Evolutionary conservation across 2,888 invertebrate genomes (phyloP).

Genomic region (Folsomia manolachei): DNA sequence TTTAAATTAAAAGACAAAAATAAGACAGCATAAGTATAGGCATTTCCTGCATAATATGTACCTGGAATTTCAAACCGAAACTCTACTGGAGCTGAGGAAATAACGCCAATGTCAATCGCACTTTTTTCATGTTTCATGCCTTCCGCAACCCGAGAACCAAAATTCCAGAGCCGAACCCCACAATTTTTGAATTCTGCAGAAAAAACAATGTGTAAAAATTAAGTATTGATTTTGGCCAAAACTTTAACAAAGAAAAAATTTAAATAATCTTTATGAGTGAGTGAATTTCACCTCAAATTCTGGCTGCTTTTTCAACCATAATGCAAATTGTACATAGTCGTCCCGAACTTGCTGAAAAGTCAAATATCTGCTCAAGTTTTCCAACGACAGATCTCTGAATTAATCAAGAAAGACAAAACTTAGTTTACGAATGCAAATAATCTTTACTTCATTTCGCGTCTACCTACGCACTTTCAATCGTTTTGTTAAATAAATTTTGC

Average conservation of each 20-base stretch:
- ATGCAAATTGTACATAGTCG: not conserved
- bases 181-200: conserved; percentile 10
- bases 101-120: conserved; percentile 26
- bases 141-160: not conserved
- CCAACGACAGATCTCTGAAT: not conserved
- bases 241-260: too few relatives aligned
- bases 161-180: not conserved
- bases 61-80: conserved; percentile 35
- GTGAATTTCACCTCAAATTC: not conserved
- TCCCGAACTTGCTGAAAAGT: not conserved
- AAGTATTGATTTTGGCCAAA: too few relatives aligned
- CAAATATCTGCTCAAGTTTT: not conserved
- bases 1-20: not conserved
- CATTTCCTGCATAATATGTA: conserved; percentile 11
- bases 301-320: not conserved
- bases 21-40: too few relatives aligned
- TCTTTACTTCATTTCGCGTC: conserved; percentile 3
- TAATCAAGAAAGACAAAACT: not conserved
- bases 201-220: not conserved
- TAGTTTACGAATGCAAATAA: not conserved
- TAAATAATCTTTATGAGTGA: not conserved
- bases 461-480: not conserved
- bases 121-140: conserved; percentile 23
- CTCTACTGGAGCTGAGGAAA: conserved; percentile 31
- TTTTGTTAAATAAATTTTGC: not conserved